Evolutionary conservation across 2,797 vertebrate species (phyloP), one percentile per base, ranked within the genome.

Genomic region (Coranthus polyacanthus): DNA sequence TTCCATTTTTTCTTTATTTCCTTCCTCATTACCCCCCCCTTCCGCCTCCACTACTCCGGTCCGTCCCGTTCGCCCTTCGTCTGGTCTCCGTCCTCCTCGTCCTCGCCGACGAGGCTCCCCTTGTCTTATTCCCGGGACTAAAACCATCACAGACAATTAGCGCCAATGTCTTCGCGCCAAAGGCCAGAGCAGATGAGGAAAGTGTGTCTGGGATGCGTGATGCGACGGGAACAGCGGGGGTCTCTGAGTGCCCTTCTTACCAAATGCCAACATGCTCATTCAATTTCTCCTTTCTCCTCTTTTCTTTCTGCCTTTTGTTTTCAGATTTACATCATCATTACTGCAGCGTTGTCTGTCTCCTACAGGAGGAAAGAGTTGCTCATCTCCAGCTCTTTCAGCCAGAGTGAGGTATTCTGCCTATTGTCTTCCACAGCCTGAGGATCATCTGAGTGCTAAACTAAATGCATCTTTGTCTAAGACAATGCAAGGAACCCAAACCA

Each of bases 231-330:
- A 54, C 81, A 81, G 75, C 32, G 5, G 80, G 78, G 65, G 60
- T 83, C 68, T 79, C 41, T 5, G 2, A 68, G 45, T 84, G 79
- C 78, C 76, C 79, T 85, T 85, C n/a, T n/a, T n/a, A n/a, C n/a
- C 60, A 88, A 91, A 89, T 87, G 75, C 75, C 83, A 87, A 71
- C 75, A 63, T n/a, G n/a, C n/a, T n/a, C n/a, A n/a, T n/a, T n/a
- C n/a, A n/a, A n/a, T n/a, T n/a, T n/a, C n/a, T n/a, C n/a, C n/a
- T n/a, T n/a, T 47, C 53, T 22, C 47, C 32, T 29, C 38, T 46
- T 58, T 53, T 18, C 44, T 68, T 47, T 43, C 41, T 72, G 61
- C 44, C 66, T 82, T 87, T 86, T 88, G 84, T 89, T 81, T n/a
- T n/a, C n/a, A n/a, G n/a, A n/a, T 87, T 83, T 81, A 68, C 80